phyloP scores from a whole-genome alignment of 2,113 vertebrate species.

The Urocynchramus pylzowi region DNA sequence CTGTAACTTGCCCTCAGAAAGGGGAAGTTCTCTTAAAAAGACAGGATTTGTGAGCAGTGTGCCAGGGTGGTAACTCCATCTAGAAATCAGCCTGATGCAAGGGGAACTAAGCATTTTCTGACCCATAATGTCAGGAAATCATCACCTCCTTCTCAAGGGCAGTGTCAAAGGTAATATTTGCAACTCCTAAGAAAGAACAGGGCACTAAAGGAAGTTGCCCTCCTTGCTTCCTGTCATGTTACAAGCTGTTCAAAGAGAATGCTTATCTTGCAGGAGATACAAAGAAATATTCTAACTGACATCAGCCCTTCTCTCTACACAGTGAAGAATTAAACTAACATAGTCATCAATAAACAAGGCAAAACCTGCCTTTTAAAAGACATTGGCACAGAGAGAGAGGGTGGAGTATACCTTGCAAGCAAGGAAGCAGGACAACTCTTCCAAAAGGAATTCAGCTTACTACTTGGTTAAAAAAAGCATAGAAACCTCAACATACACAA shows the following conservation, averaged over 20 bases:
- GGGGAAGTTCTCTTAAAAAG: not conserved
- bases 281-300: not conserved
- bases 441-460: not conserved
- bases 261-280: not conserved
- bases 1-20: not conserved
- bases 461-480: not conserved
- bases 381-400: not conserved
- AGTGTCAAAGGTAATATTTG: not conserved
- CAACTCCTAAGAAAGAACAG: not conserved
- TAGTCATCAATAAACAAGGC: not conserved
- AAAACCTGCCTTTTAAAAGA: not conserved
- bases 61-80: not conserved
- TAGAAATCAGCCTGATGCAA: not conserved
- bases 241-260: not conserved
- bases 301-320: not conserved
- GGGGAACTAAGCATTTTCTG: not conserved
- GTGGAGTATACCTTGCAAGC: not conserved
- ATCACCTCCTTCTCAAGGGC: not conserved
- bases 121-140: not conserved
- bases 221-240: not conserved
- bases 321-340: not conserved
- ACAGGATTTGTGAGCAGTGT: not conserved
- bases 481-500: not conserved
- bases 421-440: not conserved
- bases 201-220: not conserved